Evolutionary conservation across 2,797 vertebrate species (phyloP).

Genomic region (Cirrhinus mrigala): DNA sequence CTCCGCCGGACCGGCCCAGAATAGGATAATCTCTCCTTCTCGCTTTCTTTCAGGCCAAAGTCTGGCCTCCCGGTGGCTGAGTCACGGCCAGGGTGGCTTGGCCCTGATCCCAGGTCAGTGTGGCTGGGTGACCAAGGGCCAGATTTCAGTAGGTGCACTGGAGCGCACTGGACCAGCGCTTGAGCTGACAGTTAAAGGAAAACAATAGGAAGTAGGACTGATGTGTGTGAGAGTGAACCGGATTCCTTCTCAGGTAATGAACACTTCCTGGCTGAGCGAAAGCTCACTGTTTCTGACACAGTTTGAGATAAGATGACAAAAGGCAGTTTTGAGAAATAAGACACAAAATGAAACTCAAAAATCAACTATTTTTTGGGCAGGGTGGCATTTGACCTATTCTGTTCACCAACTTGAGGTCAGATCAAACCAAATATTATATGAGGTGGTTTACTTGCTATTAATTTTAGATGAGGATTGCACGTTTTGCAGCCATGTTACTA

Average conservation of each 20-base stretch:
- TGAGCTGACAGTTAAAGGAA: constrained; percentile 70
- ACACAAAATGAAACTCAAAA: background rate
- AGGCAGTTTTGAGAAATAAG: background rate
- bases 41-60: constrained; percentile 69
- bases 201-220: constrained; percentile 74
- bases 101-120: constrained; percentile 77
- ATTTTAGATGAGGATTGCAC: background rate
- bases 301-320: constrained; percentile 9
- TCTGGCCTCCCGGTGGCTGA: constrained; percentile 61
- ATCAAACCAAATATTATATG: background rate
- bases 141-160: constrained; percentile 61
- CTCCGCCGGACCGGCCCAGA: constrained; percentile 78
- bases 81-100: constrained; percentile 56
- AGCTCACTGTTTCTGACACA: background rate
- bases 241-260: constrained; percentile 43
- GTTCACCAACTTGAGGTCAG: background rate
- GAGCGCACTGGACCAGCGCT: constrained; percentile 74
- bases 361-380: background rate
- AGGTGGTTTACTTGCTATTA: background rate
- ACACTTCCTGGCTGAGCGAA: background rate
- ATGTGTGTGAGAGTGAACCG: constrained; percentile 69
- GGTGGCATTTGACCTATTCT: background rate
- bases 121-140: constrained; percentile 54
- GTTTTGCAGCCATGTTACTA: background rate
- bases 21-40: constrained; percentile 83